These are phyloP conservation scores for Piscicola geometra DNA, from an alignment of 2,888 invertebrate species.

Conservation along the genomic window DNA sequence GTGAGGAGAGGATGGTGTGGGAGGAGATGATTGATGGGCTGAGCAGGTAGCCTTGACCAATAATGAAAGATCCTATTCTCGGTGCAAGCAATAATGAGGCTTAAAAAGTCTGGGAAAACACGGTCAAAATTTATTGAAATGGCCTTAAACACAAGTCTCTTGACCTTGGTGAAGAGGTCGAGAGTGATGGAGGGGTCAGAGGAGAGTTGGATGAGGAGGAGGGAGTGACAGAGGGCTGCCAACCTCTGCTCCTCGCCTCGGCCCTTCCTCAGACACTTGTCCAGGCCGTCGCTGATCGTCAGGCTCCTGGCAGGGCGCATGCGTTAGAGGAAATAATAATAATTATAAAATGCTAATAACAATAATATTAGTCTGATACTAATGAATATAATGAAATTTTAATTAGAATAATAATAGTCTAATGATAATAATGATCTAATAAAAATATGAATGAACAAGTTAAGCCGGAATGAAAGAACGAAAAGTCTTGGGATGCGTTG, in stretches of 20 bases:
- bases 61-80: too few species aligned
- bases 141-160: too few species aligned
- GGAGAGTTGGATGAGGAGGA: slow-evolving; percentile 74
- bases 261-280: slow-evolving; percentile 76
- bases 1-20: not conserved
- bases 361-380: too few species aligned
- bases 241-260: slow-evolving; percentile 74
- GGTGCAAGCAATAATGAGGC: too few species aligned
- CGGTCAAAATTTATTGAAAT: too few species aligned
- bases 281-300: slow-evolving; percentile 72
- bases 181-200: slow-evolving; percentile 49
- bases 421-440: not conserved
- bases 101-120: too few species aligned
- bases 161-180: not conserved
- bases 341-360: too few species aligned
- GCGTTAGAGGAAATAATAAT: not conserved
- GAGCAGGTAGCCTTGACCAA: too few species aligned
- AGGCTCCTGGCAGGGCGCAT: slow-evolving; percentile 49
- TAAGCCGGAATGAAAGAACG: not conserved
- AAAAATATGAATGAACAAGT: not conserved
- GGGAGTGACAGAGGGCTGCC: slow-evolving; percentile 74
- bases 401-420: not conserved
- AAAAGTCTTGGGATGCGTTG: slow-evolving; percentile 35
- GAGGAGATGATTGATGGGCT: too few species aligned
- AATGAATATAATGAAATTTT: not conserved